These are phyloP conservation scores for Pseudorhombus dupliciocellatus DNA, from an alignment of 2,113 vertebrate genomes.

Conservation along the genomic window DNA sequence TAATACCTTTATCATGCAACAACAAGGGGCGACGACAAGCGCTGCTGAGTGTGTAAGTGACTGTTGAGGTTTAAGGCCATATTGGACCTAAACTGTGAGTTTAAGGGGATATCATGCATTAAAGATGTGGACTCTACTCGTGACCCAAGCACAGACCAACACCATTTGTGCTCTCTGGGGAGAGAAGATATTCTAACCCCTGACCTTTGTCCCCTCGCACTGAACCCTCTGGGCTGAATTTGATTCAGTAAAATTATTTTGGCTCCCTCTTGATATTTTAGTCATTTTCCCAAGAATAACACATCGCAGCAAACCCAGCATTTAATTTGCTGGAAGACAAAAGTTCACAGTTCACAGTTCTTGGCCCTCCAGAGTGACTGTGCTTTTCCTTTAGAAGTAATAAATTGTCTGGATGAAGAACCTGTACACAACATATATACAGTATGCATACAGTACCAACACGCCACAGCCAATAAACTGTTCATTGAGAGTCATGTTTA, in stretches of 20 bases:
- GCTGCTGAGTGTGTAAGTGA: neutral
- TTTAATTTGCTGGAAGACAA: constrained; percentile 9
- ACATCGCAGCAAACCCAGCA: neutral
- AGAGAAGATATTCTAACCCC: constrained; percentile 30
- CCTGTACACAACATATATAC: neutral
- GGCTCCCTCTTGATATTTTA: neutral
- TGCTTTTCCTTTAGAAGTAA: neutral
- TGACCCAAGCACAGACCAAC: neutral
- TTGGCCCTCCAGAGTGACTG: neutral
- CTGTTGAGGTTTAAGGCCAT: too few relatives aligned
- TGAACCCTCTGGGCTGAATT: neutral
- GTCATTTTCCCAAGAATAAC: constrained; percentile 27
- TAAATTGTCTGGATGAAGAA: neutral
- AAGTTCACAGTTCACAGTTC: neutral
- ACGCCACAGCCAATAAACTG: too few relatives aligned
- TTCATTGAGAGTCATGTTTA: too few relatives aligned
- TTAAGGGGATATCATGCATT: neutral
- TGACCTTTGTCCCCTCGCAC: constrained; percentile 18
- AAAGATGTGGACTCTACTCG: neutral
- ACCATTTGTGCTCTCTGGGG: constrained; percentile 20
- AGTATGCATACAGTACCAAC: neutral
- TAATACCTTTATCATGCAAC: neutral
- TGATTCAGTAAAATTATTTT: neutral
- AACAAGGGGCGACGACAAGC: neutral
- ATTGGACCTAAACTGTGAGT: constrained; percentile 14